Conservation (phyloP, 2,888 invertebrate genomes). For the Watsonalla cultraria region DNA sequence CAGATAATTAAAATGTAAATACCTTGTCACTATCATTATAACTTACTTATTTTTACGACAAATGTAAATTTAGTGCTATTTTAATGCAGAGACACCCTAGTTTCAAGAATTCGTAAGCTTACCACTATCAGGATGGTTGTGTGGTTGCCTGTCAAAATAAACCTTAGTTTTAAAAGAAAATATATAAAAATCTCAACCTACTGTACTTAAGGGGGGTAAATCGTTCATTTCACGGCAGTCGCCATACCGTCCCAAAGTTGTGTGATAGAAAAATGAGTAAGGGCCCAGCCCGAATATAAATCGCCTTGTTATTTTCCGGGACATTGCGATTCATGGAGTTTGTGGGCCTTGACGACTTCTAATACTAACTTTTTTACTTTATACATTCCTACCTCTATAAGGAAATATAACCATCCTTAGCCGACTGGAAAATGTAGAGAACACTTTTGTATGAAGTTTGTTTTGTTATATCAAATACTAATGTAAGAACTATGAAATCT, state of each 20-base stretch:
- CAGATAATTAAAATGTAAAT: too few relatives aligned
- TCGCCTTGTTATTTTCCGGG: slow-evolving; percentile 76
- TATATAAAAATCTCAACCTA: neutral
- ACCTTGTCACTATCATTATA: neutral
- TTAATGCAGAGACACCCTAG: too few relatives aligned
- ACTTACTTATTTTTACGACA: too few relatives aligned
- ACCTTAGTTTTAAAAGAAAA: too few relatives aligned
- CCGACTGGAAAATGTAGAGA: neutral
- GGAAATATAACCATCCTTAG: neutral
- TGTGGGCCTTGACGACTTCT: slow-evolving; percentile 62
- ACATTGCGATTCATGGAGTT: slow-evolving; percentile 77
- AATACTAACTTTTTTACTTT: slow-evolving; percentile 29
- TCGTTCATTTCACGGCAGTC: slow-evolving; percentile 35
- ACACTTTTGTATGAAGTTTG: neutral
- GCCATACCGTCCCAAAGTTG: slow-evolving; percentile 55
- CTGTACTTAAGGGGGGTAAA: slow-evolving; percentile 4
- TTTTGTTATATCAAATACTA: neutral
- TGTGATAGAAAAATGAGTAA: slow-evolving; percentile 68
- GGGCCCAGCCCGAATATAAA: slow-evolving; percentile 70
- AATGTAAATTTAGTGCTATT: too few relatives aligned
- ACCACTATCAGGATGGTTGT: too few relatives aligned
- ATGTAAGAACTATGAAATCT: too few relatives aligned
- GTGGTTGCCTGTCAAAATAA: too few relatives aligned
- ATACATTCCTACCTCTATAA: neutral
- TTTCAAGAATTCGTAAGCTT: too few relatives aligned